Base-by-base conservation (phyloP, 2,888 invertebrate genomes). In the Ametastegia equiseti region DNA sequence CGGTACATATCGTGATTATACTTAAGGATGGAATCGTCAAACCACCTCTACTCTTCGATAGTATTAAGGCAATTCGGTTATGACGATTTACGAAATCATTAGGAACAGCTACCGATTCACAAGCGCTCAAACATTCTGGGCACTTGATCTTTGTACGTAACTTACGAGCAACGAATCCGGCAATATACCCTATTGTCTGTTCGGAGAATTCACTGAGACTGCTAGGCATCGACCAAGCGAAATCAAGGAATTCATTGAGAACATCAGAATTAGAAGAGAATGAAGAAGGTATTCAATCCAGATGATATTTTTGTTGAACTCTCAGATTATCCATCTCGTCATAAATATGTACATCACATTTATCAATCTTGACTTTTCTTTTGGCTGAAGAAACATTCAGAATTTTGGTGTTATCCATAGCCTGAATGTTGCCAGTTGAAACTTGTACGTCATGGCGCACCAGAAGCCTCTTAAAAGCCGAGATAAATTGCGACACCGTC, bases 401-500 rank as follows among this genome's bases (percentile, higher is more conserved):
- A 15, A 77, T 77, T 60, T 39, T 60, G 3, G 57, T 77, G 11
- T 60, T 39, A 39, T 77, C 57, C 77, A 77, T 77, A 23, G 77
- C 77, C 39, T 54, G 36, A 57, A 57, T 33, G 33, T 60, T 80
- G 1, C 80, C 80, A 33, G 80, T 80, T 50, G 69, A 65, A n/a
- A 80, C 42, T 71, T 80, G 45, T 2, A 69, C 80, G 6, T 80
- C 80, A 71, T 80, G 54, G 7, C 80, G 69, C 13, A 80, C 50
- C 19, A 80, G 33, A 42, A 80, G 50, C 19, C 57, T 50, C 15
- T 80, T 80, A 33, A 71, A 36, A 50, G 80, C 71, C 39, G 80
- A 80, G 71, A 80, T 71, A 54, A 80, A 80, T 42, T 80, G 80
- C 27, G 71, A 27, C 30, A 39, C 80, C n/a, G 80, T 80, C 7